A percentile compares a stretch with the other conserved stretches of the same genome.
Evolutionary conservation across 2,113 vertebrate species (phyloP).

Genomic region (Mugil cephalus): DNA sequence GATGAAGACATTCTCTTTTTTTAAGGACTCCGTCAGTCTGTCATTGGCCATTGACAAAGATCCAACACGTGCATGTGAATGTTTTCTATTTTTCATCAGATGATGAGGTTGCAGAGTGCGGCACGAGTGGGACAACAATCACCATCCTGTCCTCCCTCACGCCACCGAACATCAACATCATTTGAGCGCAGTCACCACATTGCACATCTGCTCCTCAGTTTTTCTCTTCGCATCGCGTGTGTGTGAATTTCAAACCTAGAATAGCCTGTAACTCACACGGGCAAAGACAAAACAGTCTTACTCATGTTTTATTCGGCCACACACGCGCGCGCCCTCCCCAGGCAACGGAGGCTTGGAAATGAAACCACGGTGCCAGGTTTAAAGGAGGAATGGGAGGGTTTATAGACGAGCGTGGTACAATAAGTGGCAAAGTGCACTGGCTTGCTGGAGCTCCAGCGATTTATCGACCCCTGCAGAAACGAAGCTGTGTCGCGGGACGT

Average conservation of each 20-base stretch:
- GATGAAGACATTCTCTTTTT: no score
- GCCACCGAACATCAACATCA: constrained; percentile 8
- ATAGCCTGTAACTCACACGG: constrained; percentile 4
- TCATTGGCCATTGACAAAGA: no score
- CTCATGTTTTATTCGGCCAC: constrained; percentile 7
- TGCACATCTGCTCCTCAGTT: constrained; percentile 1
- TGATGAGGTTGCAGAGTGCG: no score
- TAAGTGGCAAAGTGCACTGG: constrained; percentile 48
- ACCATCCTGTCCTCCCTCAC: constrained; percentile 5
- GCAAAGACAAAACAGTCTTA: neutral
- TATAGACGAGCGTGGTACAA: constrained; percentile 42
- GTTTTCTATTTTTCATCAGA: no score
- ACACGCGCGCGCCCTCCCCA: neutral
- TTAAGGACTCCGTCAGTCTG: no score
- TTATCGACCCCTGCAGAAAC: constrained; percentile 69
- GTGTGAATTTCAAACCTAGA: constrained; percentile 28
- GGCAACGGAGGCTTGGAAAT: neutral
- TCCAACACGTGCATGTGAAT: no score
- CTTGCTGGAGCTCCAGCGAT: constrained; percentile 50
- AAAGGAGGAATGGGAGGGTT: constrained; percentile 28
- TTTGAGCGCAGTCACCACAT: constrained; percentile 7
- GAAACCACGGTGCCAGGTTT: constrained; percentile 5
- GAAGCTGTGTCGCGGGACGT: constrained; percentile 60
- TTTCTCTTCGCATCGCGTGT: constrained; percentile 6
- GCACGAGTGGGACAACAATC: neutral